phyloP scores from a whole-genome alignment of 2,797 vertebrate genomes.

The Kryptopterus vitreolus region DNA sequence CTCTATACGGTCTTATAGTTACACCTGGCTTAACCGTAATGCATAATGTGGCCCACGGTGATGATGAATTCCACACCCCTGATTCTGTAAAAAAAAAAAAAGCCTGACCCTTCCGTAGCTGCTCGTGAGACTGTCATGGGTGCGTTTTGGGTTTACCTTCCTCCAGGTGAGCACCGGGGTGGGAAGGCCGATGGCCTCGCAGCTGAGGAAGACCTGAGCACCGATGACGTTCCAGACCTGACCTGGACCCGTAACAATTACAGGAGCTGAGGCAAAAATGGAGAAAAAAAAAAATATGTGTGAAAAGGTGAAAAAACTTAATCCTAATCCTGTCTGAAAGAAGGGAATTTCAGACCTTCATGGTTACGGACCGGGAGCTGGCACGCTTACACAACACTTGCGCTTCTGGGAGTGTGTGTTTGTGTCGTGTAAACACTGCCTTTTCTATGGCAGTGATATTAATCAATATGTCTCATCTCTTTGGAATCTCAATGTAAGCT shows the following conservation, averaged over 20 bases:
- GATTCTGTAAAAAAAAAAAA: too few relatives aligned
- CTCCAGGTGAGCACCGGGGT: conserved; percentile 92
- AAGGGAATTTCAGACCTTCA: conserved; percentile 60
- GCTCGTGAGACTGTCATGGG: too few relatives aligned
- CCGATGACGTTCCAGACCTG: conserved; percentile 89
- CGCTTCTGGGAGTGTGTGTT: background rate
- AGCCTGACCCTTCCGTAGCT: too few relatives aligned
- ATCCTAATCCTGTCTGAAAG: conserved; percentile 41
- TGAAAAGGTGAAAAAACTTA: background rate
- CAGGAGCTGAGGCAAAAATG: conserved; percentile 72
- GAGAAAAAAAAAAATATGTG: background rate
- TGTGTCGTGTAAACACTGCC: too few relatives aligned
- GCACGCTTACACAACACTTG: background rate
- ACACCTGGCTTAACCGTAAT: too few relatives aligned
- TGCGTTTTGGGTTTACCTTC: conserved; percentile 72
- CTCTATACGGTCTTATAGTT: too few relatives aligned
- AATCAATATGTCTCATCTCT: background rate
- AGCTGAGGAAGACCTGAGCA: conserved; percentile 89
- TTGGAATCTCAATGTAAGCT: too few relatives aligned
- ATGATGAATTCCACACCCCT: too few relatives aligned
- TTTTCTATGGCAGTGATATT: background rate
- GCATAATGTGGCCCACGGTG: too few relatives aligned
- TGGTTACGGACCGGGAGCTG: background rate
- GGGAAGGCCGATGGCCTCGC: conserved; percentile 89
- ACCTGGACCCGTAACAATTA: conserved; percentile 85